Evolutionary conservation across 2,113 vertebrate genomes (phyloP), one percentile per base, ranked within the genome.

Genomic region (Xiphorhynchus elegans): DNA sequence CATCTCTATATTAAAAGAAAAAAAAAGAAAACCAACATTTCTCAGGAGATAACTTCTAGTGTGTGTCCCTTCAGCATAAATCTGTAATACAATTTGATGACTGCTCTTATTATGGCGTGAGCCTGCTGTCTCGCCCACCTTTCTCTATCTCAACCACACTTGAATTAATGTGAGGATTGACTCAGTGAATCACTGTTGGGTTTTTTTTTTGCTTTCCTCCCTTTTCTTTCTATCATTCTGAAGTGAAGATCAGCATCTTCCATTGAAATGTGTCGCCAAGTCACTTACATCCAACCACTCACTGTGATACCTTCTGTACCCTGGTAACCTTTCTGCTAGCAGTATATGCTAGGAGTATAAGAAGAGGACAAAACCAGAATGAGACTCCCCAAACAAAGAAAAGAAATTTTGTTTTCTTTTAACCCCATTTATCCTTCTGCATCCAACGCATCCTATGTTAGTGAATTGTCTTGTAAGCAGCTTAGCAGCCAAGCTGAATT

Each of bases 261-360:
- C 35, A 72, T 26, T 0, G 0, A 31, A 93, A 53, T 26, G 2
- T 76, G 46, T 24, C 8, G 9, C 10, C 21, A 68, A 52, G 31
- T 83, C 21, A 37, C 35, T 68, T 60, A 42, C 13, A 66, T 68
- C 13, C 33, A 72, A 7, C 29, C n/a, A 24, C 47, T 82, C 47
- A 50, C 26, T 1, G 1, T 59, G 39, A 35, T 8, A 68, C 50
- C 18, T 46, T 78, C 52, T 53, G 7, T 40, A 28, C 10, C 18
- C 17, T 31, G 18, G 23, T 47, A 87, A 9, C 15, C n/a, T 49
- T 80, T 72, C 44, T 94, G 33, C 18, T 53, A 24, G 29, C 31
- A 46, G 17, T 56, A 13, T 21, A 2, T 62, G 37, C 40, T 83
- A 31, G 7, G 9, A 52, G 18, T 60, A 19, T n/a, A 52, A 49